Percentiles rank a stretch among this genome's conserved stretches.
Conservation (phyloP, 2,888 invertebrate species). For the Amphipyra tragopoginis region DNA sequence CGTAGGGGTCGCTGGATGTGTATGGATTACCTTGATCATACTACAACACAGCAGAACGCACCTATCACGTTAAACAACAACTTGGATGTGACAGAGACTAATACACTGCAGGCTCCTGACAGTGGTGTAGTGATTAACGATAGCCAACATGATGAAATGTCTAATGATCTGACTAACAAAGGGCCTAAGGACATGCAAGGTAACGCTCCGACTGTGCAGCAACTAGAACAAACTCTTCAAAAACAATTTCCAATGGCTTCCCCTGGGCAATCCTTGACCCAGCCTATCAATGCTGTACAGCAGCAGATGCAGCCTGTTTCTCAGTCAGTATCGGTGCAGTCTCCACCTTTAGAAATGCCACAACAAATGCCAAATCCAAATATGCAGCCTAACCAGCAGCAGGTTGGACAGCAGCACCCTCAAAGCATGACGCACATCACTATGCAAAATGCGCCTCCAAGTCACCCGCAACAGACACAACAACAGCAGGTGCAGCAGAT, state of each 20-base stretch:
- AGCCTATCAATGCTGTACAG: slow-evolving; percentile 84
- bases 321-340: slow-evolving; percentile 86
- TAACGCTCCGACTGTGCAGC: slow-evolving; percentile 82
- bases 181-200: slow-evolving; percentile 86
- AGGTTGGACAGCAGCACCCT: slow-evolving; percentile 85
- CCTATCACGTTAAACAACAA: slow-evolving; percentile 86
- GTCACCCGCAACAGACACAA: slow-evolving; percentile 79
- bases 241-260: slow-evolving; percentile 89
- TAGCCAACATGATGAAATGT: slow-evolving; percentile 87
- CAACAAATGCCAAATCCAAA: slow-evolving; percentile 87
- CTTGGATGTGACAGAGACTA: slow-evolving; percentile 82
- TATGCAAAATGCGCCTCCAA: slow-evolving; percentile 82
- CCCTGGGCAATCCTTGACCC: slow-evolving; percentile 87
- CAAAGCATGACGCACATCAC: slow-evolving; percentile 89
- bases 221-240: slow-evolving; percentile 85
- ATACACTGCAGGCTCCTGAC: slow-evolving; percentile 83
- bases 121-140: slow-evolving; percentile 88
- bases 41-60: slow-evolving; percentile 89
- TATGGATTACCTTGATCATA: slow-evolving; percentile 97
- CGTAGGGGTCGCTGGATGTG: slow-evolving; percentile 98
- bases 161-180: slow-evolving; percentile 86
- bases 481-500: slow-evolving; percentile 88
- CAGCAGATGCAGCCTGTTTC: slow-evolving; percentile 82
- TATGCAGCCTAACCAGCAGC: slow-evolving; percentile 81
- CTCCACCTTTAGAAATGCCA: slow-evolving; percentile 87